Base-by-base conservation (phyloP, 2,113 vertebrate genomes). In the Triplophysa dalaica region DNA sequence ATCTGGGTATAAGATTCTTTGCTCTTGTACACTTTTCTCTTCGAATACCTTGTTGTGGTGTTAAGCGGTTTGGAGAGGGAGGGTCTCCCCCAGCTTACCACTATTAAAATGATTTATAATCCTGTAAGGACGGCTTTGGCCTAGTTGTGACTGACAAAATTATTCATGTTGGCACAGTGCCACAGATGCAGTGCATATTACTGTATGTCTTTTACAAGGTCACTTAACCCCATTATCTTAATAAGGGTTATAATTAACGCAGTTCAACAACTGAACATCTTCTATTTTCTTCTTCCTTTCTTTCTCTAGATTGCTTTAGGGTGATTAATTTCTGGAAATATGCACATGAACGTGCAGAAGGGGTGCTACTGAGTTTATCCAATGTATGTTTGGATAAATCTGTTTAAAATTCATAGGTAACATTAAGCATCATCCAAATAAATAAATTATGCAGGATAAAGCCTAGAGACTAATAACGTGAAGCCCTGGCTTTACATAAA, bases 21-120 rank as follows among this genome's bases (percentile, higher is more conserved):
- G n/a, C 3, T 45, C n/a, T 48, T 68, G 52, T 68, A 45, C 2
- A 60, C n/a, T 8, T 13, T 66, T 26, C 26, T n/a, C 26, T 24
- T 66, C 67, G 17, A 21, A 38, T 38, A 14, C 26, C 19, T 58
- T 58, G 50, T 41, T 67, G 52, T 24, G 64, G 16, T 58, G 48
- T 13, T 56, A 61, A 61, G 72, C 80, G 78, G 76, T 63, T 75
- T 21, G 65, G 79, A 10, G 45, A 69, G 69, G 84, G 87, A 87
- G 86, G 78, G 86, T 87, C 85, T 85, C 82, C 80, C 70, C 84
- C 76, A 87, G 85, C 76, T 89, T 89, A 89, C 88, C 86, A 81
- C 88, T 86, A 84, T 91, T 88, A 87, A 87, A 89, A 88, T 87
- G 83, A 88, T 85, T 86, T 88, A 89, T 90, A 83, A 87, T 83